Percentiles rank a stretch among this genome's conserved stretches.
These are phyloP conservation scores for Procambarus virginalis DNA, from an alignment of 1,140 invertebrate genomes.

Conservation along the genomic window DNA sequence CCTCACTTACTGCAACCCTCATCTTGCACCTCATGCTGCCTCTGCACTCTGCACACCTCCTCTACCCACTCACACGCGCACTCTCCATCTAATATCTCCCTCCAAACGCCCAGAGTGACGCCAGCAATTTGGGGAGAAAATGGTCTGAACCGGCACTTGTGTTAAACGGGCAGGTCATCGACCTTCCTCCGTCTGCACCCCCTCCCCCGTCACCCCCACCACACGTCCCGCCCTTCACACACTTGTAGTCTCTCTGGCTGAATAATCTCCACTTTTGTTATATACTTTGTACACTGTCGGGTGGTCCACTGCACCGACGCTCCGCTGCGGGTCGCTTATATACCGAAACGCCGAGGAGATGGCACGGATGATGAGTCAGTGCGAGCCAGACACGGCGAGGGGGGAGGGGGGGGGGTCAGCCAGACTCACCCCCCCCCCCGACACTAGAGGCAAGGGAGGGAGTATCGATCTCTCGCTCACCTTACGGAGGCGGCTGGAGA, in stretches of 20 bases:
- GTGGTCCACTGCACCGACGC: not conserved
- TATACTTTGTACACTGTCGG: conserved; percentile 38
- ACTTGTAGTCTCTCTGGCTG: conserved; percentile 10
- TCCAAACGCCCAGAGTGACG: not conserved
- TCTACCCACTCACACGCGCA: not conserved
- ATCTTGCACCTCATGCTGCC: not conserved
- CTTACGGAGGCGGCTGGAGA: conserved; percentile 50
- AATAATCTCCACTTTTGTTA: conserved; percentile 8
- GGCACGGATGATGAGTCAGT: conserved; percentile 38
- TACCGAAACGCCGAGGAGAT: conserved; percentile 34
- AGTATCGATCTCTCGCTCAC: conserved; percentile 54
- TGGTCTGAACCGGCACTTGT: conserved; percentile 57
- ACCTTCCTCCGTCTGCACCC: conserved; percentile 41
- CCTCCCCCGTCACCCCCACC: not conserved
- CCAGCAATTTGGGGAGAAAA: conserved; percentile 30
- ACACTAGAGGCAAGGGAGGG: conserved; percentile 5
- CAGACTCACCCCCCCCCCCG: conserved; percentile 12
- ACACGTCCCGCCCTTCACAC: conserved; percentile 30
- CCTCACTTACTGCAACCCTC: conserved; percentile 46
- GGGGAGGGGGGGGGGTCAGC: conserved; percentile 11
- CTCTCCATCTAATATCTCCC: not conserved
- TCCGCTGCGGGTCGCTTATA: conserved; percentile 33
- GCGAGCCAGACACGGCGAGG: conserved; percentile 6
- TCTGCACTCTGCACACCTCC: not conserved
- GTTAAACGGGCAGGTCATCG: conserved; percentile 55